Base-by-base conservation (phyloP, 2,888 invertebrate species). In the Polymixis flavicincta region DNA sequence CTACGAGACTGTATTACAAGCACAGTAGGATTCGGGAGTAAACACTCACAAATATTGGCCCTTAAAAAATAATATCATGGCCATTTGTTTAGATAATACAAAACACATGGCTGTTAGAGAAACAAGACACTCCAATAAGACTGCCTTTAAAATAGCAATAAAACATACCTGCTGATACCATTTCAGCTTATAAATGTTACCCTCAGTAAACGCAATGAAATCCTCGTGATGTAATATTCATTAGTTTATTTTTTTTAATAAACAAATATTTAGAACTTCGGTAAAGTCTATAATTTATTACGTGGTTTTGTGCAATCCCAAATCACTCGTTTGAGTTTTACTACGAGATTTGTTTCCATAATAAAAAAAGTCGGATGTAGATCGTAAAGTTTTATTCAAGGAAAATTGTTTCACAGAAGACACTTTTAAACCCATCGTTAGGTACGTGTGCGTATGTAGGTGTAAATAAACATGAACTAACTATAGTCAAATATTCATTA, bases 381-480 rank as follows among this genome's bases (percentile, higher is more conserved):
- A 63, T 74, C 65, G 71, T 74, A 74, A 83, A 80, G 54, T 68
- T 80, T 68, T 66, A 77, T 76, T 74, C 32, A 28, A 61, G 42
- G 25, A 63, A 76, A 71, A 71, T 59, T 57, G 60, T 73, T 80
- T 74, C 55, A 50, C 55, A 57, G 57, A 70, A 80, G 74, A 71
- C 83, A 78, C 25, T 85, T 87, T 73, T 71, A 76, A 75, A 75
- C 25, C 42, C 55, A 68, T 72, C 57, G 54, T 37, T 37, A 32
- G 42, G 8, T 69, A 60, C 66, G 71, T 63, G 52, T 61, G 52
- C 66, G 65, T 79, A 50, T 48, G 63, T 22, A 50, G 50, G 19
- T 67, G 2, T 65, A 57, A 25, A 67, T 73, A 75, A 82, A 86
- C 82, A 82, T 86, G 82, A 78, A 82, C 78, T 60, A 55, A 76